Percentiles rank a stretch among this genome's conserved stretches.
These are phyloP conservation scores for Microcebus griseorufus DNA, from an alignment of 2,113 vertebrate genomes.

Conservation along the genomic window DNA sequence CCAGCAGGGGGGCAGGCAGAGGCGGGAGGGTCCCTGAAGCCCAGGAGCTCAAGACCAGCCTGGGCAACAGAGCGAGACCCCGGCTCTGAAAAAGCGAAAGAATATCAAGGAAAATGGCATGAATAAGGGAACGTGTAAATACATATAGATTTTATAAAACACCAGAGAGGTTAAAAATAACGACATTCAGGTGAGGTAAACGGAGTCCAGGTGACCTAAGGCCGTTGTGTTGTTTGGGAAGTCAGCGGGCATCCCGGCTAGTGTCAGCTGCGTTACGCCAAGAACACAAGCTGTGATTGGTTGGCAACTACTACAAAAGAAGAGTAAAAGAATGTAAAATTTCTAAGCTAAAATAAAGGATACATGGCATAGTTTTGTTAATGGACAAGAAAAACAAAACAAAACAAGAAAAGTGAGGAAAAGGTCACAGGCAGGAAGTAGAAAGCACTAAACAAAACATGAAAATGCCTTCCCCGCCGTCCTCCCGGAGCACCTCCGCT, in stretches of 20 bases:
- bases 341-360: not conserved
- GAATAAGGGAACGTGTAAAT: not conserved
- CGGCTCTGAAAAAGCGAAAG: too few species aligned
- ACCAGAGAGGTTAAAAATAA: not conserved
- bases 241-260: not conserved
- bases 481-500: too few species aligned
- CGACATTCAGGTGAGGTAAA: not conserved
- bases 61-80: too few species aligned
- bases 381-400: too few species aligned
- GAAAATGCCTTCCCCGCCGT: too few species aligned
- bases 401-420: not conserved
- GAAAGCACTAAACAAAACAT: not conserved
- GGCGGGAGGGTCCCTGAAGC: too few species aligned
- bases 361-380: not conserved
- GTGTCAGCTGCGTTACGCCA: not conserved
- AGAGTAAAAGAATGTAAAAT: not conserved
- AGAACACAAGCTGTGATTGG: not conserved
- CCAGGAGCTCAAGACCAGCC: too few species aligned
- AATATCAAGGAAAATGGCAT: not conserved
- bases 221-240: not conserved
- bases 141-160: not conserved
- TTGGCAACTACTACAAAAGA: not conserved
- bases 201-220: too few species aligned
- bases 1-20: too few species aligned
- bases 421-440: not conserved